These are phyloP conservation scores for Sinocyclocheilus grahami DNA, from an alignment of 2,113 vertebrate genomes.

Conservation along the genomic window DNA sequence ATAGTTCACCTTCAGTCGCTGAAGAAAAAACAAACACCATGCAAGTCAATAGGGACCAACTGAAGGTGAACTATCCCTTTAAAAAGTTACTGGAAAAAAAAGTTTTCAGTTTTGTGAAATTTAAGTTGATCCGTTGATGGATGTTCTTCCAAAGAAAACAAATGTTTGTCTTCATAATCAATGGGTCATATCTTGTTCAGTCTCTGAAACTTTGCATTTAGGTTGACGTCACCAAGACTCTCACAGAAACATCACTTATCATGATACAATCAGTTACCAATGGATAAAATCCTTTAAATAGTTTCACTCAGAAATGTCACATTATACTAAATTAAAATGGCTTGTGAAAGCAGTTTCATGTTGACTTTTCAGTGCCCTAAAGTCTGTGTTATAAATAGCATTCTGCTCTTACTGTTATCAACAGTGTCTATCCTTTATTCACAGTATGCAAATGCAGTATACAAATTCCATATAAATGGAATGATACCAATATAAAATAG, in stretches of 20 bases:
- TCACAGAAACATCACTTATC: neutral
- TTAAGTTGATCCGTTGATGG: neutral
- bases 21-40: too few relatives aligned
- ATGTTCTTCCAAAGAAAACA: neutral
- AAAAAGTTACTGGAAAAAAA: too few relatives aligned
- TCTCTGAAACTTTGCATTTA: neutral
- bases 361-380: neutral
- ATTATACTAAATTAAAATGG: neutral
- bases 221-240: neutral
- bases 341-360: neutral
- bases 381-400: neutral
- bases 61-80: too few relatives aligned
- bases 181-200: neutral
- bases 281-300: neutral
- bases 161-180: neutral
- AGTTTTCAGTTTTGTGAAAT: too few relatives aligned
- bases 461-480: neutral
- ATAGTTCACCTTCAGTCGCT: too few relatives aligned
- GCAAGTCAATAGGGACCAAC: too few relatives aligned
- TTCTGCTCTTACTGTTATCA: neutral
- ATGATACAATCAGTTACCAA: neutral
- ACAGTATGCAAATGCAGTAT: neutral
- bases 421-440: neutral
- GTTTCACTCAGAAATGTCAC: neutral
- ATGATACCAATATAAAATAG: neutral